phyloP scores from a whole-genome alignment of 2,797 vertebrate genomes.

The Ficedula albicollis region DNA sequence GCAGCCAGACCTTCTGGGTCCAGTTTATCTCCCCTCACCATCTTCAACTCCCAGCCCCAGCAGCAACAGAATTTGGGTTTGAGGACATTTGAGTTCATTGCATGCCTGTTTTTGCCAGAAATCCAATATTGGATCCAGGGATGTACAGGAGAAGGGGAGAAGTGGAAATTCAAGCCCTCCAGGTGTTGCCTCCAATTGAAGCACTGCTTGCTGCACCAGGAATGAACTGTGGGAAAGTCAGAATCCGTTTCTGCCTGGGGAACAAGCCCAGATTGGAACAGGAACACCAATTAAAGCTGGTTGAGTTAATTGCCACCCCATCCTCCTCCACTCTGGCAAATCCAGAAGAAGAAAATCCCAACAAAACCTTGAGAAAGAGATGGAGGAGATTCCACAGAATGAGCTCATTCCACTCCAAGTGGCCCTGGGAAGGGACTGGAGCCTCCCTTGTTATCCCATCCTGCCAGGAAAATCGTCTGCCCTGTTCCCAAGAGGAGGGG shows the following conservation, averaged over 20 bases:
- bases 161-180: not conserved
- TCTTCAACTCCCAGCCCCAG: not conserved
- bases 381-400: not conserved
- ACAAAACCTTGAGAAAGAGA: not conserved
- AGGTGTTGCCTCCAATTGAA: not conserved
- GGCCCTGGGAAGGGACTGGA: not conserved
- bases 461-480: not conserved
- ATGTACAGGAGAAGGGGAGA: not conserved
- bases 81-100: not conserved
- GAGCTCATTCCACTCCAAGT: not conserved
- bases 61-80: not conserved
- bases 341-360: not conserved
- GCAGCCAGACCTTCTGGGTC: not conserved
- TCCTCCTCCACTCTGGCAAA: not conserved
- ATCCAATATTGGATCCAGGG: not conserved
- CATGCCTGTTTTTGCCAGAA: accelerated
- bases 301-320: not conserved
- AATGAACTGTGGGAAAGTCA: not conserved
- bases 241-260: not conserved
- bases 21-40: not conserved
- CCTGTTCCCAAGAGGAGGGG: not conserved
- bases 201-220: not conserved
- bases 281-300: not conserved
- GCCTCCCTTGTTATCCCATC: not conserved
- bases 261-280: not conserved